Evolutionary conservation across 2,797 vertebrate species (phyloP), one percentile per base, ranked within the genome.

Genomic region (Xenentodon cancila): DNA sequence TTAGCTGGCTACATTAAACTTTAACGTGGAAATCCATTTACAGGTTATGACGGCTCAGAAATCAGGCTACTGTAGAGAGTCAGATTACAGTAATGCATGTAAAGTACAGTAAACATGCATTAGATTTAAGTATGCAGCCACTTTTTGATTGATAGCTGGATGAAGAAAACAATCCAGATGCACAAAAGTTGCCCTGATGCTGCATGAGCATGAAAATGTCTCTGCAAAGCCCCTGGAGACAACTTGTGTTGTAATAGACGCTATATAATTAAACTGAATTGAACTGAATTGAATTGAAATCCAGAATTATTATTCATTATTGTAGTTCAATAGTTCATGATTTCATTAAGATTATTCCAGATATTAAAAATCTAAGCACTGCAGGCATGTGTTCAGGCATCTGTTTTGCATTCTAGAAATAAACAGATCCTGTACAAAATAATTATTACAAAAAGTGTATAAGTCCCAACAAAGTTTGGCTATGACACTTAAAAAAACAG

Each of bases 261-360:
- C n/a, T n/a, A n/a, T n/a, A n/a, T n/a, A n/a, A n/a, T n/a, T n/a
- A n/a, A n/a, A n/a, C n/a, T n/a, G n/a, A n/a, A n/a, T n/a, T n/a
- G n/a, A n/a, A n/a, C n/a, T n/a, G n/a, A n/a, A n/a, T n/a, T n/a
- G n/a, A n/a, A n/a, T n/a, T n/a, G n/a, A n/a, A n/a, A 13, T 5
- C 37, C 37, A 15, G 37, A 40, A 40, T 40, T 40, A 15, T 40
- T 40, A 40, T 40, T 40, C 37, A 40, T 15, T 68, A 63, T 75
- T 64, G 58, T 60, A 79, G 73, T 79, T 77, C 3, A 51, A 67
- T 55, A 74, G 59, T 56, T 69, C 47, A 44, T 68, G 73, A 69
- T 64, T 67, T 72, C 22, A 62, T 73, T 62, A 59, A 65, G 68
- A 17, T 25, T 49, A 66, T 50, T 30, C 25, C 19, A 63, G 32